phyloP scores from a whole-genome alignment of 2,113 vertebrate genomes.

The Stigmatopora argus region DNA sequence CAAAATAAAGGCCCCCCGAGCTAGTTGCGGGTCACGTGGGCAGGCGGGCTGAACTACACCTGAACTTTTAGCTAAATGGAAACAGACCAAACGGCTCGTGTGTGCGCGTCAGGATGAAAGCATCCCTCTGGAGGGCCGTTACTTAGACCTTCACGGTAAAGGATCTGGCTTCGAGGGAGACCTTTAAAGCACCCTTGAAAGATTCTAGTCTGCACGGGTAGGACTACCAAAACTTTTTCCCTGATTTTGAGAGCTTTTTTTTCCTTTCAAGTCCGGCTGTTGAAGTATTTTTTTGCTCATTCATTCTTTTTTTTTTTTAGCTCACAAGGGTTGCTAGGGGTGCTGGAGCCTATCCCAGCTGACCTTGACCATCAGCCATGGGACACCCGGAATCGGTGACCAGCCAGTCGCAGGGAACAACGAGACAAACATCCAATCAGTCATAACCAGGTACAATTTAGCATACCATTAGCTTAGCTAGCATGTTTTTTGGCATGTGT shows the following conservation, averaged over 20 bases:
- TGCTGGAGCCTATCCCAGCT: no score
- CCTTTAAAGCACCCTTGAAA: constrained; percentile 20
- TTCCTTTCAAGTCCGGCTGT: background rate
- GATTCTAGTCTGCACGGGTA: constrained; percentile 43
- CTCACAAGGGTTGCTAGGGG: no score
- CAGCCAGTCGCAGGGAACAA: no score
- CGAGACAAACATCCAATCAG: no score
- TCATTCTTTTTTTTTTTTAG: no score
- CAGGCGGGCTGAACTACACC: constrained; percentile 67
- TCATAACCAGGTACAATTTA: no score
- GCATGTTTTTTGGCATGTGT: no score
- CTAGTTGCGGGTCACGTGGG: constrained; percentile 49
- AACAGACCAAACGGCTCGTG: constrained; percentile 67
- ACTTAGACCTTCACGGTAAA: constrained; percentile 41
- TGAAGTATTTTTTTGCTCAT: no score
- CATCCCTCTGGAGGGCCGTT: constrained; percentile 60
- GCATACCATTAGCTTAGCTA: no score
- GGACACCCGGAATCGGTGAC: no score
- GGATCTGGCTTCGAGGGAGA: constrained; percentile 52
- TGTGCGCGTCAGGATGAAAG: constrained; percentile 66
- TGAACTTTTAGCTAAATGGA: constrained; percentile 69
- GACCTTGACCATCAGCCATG: no score
- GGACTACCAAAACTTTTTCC: constrained; percentile 12
- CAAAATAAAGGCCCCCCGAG: constrained; percentile 47
- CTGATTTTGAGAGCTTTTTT: constrained; percentile 4